phyloP scores from a whole-genome alignment of 2,888 invertebrate genomes.

The Tachystola acroxantha region DNA sequence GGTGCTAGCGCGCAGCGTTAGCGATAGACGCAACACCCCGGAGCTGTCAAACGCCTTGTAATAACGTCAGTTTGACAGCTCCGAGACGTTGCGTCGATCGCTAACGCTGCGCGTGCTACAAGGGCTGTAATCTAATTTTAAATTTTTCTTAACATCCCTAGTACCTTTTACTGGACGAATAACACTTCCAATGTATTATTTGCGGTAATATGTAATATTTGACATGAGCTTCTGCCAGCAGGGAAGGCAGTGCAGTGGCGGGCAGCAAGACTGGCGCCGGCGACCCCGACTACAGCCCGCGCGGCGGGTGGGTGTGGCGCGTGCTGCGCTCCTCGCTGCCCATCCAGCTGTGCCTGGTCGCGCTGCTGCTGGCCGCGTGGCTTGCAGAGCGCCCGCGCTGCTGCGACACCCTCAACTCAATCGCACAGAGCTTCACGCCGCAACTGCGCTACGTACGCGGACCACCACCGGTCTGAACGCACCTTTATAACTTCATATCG shows the following conservation, averaged over 20 bases:
- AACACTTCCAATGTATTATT: too few relatives aligned
- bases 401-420: constrained; percentile 87
- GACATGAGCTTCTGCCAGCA: too few relatives aligned
- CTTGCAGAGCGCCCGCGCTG: constrained; percentile 86
- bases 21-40: too few relatives aligned
- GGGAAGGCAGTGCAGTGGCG: constrained; percentile 38
- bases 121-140: too few relatives aligned
- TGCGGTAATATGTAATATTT: too few relatives aligned
- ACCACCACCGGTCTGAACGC: constrained; percentile 85
- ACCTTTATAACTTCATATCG: constrained; percentile 10
- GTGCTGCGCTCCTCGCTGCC: constrained; percentile 87
- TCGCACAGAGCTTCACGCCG: constrained; percentile 86
- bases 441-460: constrained; percentile 90
- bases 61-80: too few relatives aligned
- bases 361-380: constrained; percentile 85
- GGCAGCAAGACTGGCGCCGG: constrained; percentile 74
- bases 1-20: too few relatives aligned
- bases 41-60: too few relatives aligned
- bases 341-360: constrained; percentile 85
- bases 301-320: constrained; percentile 84
- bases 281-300: constrained; percentile 76
- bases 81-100: too few relatives aligned
- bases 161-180: too few relatives aligned
- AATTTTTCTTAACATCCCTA: too few relatives aligned
- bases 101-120: too few relatives aligned